A percentile compares a stretch with the other conserved stretches of the same genome.
phyloP scores from a whole-genome alignment of 2,888 invertebrate genomes.

The Podabrus alpinus region DNA sequence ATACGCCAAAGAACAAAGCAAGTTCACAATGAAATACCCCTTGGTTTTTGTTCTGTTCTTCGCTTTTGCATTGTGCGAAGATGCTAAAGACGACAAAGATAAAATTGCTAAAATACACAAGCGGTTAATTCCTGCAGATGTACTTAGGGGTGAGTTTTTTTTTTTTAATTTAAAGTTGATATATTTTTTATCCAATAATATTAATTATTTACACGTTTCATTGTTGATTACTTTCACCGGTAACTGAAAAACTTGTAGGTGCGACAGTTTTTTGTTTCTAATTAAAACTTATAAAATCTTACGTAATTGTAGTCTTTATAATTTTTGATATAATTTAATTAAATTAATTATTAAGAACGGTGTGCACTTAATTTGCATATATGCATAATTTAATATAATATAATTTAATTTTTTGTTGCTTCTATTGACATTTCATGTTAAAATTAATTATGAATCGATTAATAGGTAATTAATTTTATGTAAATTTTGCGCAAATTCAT shows the following conservation, averaged over 20 bases:
- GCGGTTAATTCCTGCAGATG: slow-evolving; percentile 86
- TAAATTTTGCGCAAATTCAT: too few species aligned
- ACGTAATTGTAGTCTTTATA: neutral
- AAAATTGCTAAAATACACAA: slow-evolving; percentile 70
- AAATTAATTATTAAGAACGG: neutral
- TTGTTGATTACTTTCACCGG: neutral
- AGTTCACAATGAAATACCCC: slow-evolving; percentile 61
- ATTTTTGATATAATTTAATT: neutral
- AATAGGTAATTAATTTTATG: neutral
- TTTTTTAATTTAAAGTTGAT: neutral
- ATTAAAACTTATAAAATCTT: neutral
- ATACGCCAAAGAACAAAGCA: slow-evolving; percentile 3
- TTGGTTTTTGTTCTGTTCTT: slow-evolving; percentile 50
- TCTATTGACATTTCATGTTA: neutral
- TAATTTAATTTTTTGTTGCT: neutral
- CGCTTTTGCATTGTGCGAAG: slow-evolving; percentile 57
- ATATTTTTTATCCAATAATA: neutral
- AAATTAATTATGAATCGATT: neutral
- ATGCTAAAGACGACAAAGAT: slow-evolving; percentile 59
- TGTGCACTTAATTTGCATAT: neutral
- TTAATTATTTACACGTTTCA: neutral
- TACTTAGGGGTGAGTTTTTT: slow-evolving; percentile 76
- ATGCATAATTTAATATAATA: neutral
- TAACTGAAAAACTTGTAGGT: neutral
- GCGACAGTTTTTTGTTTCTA: neutral